Conservation (phyloP, 2,888 invertebrate genomes). For the Strigamia transsilvanica region DNA sequence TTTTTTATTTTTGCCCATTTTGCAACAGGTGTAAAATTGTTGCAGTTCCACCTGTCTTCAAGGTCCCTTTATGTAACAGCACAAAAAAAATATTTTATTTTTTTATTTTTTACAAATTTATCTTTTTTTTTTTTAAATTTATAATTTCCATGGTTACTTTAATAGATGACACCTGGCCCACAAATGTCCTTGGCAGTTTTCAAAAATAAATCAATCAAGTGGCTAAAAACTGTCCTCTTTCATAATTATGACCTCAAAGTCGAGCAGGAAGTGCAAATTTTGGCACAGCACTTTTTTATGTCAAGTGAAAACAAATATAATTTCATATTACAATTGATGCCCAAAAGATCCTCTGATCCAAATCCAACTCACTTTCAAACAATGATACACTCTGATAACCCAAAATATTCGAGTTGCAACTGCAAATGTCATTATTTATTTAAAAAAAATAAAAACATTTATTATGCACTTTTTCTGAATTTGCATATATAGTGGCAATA, state of each 20-base stretch:
- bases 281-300: too few relatives aligned
- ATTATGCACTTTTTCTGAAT: background rate
- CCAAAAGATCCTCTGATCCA: background rate
- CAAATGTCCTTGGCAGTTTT: too few relatives aligned
- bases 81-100: background rate
- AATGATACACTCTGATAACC: background rate
- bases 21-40: background rate
- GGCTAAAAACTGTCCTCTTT: too few relatives aligned
- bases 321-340: background rate
- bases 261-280: too few relatives aligned
- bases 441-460: too few relatives aligned
- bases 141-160: background rate
- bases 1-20: background rate
- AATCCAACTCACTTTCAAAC: background rate
- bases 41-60: constrained; percentile 10
- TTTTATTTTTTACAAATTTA: background rate
- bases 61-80: background rate
- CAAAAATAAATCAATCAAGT: too few relatives aligned
- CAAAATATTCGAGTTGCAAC: background rate
- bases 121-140: background rate
- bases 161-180: background rate
- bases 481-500: background rate
- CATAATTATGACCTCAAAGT: too few relatives aligned
- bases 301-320: too few relatives aligned
- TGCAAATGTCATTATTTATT: too few relatives aligned